Base-by-base conservation (phyloP, 1,140 invertebrate species). In the Diorhabda carinulata region DNA sequence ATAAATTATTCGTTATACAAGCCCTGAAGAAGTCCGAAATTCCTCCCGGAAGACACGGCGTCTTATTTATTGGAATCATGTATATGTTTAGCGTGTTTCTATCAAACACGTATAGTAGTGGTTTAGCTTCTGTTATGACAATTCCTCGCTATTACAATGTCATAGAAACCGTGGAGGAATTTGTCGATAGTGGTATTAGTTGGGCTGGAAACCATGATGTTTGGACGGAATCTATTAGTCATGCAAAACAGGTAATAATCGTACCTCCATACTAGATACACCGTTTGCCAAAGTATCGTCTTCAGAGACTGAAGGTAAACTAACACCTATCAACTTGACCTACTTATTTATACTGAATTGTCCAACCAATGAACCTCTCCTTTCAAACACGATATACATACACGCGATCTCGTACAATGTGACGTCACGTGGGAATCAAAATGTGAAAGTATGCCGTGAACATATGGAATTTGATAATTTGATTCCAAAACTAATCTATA, bases 121-220 rank as follows among this genome's bases (percentile, higher is more conserved):
- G 86, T 7, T 76, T 87, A 6, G 80, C 86, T 5, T 85, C 82
- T 6, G 81, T 82, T 8, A 84, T 86, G 71, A 86, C 86, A 0
- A 81, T 87, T 10, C 86, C 86, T 2, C 84, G 73, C 70, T 76
- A 77, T 61, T 70, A 75, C 57, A 66, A 68, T 60, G 57, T 75
- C 3, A 72, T 78, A 43, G 63, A 76, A 66, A 76, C 76, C 4
- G 69, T 76, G 25, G 66, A 72, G 25, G 73, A 78, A 42, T 73
- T 77, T 43, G 64, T 64, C 9, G 58, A 70, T 5, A 75, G 73
- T 56, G 70, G 60, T 6, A 41, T 76, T 40, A n/a, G 43, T 25
- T 78, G 76, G 76, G 71, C 70, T 40, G 76, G 66, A 9, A 78
- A 73, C 3, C 68, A 71, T 57, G 66, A 74, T 56, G 76, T 70